These are phyloP conservation scores for Sesia apiformis DNA, from an alignment of 2,888 invertebrate species.

Conservation along the genomic window DNA sequence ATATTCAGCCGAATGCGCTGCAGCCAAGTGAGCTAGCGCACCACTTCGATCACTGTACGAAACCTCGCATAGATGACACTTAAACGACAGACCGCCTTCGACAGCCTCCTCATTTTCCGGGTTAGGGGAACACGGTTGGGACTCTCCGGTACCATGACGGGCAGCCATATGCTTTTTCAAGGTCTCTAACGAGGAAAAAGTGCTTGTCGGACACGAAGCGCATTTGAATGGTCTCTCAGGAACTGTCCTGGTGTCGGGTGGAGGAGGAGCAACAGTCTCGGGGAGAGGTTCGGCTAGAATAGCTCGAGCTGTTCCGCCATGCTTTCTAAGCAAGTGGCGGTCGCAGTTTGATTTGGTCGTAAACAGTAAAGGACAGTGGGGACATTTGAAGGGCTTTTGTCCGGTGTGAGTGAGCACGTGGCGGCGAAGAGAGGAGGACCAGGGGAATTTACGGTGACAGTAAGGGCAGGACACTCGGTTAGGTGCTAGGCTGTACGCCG, in stretches of 20 bases:
- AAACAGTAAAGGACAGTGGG: constrained; percentile 93
- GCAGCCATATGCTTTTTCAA: constrained; percentile 84
- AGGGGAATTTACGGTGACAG: constrained; percentile 95
- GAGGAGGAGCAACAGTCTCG: constrained; percentile 39
- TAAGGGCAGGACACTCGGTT: constrained; percentile 95
- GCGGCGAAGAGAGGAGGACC: constrained; percentile 95
- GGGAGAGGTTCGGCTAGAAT: constrained; percentile 52
- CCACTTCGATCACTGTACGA: constrained; percentile 87
- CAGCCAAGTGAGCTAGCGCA: constrained; percentile 87
- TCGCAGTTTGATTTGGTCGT: constrained; percentile 99
- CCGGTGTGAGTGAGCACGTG: constrained; percentile 97
- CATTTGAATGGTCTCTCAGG: constrained; percentile 88
- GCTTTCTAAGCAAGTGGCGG: constrained; percentile 92
- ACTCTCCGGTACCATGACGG: constrained; percentile 76
- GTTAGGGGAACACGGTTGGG: constrained; percentile 52
- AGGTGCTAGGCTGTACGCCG: constrained; percentile 95
- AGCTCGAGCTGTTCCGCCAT: constrained; percentile 71
- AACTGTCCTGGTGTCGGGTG: constrained; percentile 75
- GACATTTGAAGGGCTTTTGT: constrained; percentile 97
- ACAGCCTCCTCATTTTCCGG: constrained; percentile 39
- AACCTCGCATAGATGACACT: constrained; percentile 94
- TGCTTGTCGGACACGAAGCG: constrained; percentile 86
- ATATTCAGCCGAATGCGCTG: constrained; percentile 84
- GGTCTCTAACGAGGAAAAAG: constrained; percentile 86
- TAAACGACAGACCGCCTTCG: constrained; percentile 84